Percentiles rank a stretch among this genome's conserved stretches.
phyloP scores from a whole-genome alignment of 2,113 vertebrate species.

The Uria aalge region DNA sequence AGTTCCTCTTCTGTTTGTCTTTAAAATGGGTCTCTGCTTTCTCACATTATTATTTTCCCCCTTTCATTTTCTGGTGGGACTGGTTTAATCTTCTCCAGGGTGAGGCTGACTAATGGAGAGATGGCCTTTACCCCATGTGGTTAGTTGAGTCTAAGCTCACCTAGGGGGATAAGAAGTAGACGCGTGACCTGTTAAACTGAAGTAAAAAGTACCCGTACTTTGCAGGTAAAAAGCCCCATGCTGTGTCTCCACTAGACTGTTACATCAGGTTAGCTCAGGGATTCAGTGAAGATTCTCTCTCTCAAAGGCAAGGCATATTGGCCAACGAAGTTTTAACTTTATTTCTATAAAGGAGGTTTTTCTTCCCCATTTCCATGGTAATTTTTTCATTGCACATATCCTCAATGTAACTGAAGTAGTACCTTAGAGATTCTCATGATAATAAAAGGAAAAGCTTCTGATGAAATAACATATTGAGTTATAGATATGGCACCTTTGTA shows the following conservation, averaged over 20 bases:
- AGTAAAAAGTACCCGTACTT: neutral
- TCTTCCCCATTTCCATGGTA: neutral
- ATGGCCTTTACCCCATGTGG: neutral
- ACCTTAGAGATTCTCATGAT: neutral
- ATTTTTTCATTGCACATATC: neutral
- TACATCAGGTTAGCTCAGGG: neutral
- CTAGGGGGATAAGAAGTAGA: neutral
- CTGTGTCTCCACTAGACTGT: neutral
- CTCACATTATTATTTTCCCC: neutral
- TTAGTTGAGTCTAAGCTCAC: neutral
- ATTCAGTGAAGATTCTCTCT: neutral
- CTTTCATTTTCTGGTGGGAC: neutral
- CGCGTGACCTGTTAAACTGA: neutral
- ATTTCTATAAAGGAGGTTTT: neutral
- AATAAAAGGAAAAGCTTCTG: conserved; percentile 10
- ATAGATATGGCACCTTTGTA: conserved; percentile 12
- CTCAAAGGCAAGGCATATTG: neutral
- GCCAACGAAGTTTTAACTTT: neutral
- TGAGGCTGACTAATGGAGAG: neutral
- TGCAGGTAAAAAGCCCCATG: neutral
- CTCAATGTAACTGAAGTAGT: neutral
- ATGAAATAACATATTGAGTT: conserved; percentile 1
- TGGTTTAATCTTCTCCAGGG: neutral
- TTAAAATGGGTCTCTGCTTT: neutral
- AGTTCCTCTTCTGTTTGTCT: neutral